These are phyloP conservation scores for Drosophila lacicola DNA, from an alignment of 2,888 invertebrate genomes.

Conservation along the genomic window DNA sequence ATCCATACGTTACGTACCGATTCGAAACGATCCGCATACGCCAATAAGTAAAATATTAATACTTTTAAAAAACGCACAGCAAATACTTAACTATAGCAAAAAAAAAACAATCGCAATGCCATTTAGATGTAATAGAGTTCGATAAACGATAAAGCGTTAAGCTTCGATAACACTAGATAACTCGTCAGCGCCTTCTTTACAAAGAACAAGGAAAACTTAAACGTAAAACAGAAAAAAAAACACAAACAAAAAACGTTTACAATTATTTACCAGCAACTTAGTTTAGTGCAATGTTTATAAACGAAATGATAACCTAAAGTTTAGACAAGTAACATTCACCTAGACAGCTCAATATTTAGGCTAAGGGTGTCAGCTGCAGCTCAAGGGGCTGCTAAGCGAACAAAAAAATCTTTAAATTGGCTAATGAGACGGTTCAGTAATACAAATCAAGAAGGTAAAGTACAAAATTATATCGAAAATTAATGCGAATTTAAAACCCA, in stretches of 20 bases:
- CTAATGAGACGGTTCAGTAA: slow-evolving; percentile 29
- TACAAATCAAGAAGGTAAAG: slow-evolving; percentile 45
- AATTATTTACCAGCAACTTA: slow-evolving; percentile 69
- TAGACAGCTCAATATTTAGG: slow-evolving; percentile 49
- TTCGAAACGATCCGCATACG: slow-evolving; percentile 42
- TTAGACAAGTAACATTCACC: slow-evolving; percentile 35
- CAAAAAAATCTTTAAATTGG: slow-evolving; percentile 21
- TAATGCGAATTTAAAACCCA: not conserved
- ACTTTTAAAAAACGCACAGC: slow-evolving; percentile 63
- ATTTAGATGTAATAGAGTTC: slow-evolving; percentile 37
- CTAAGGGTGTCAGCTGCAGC: slow-evolving; percentile 22
- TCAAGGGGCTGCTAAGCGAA: slow-evolving; percentile 1
- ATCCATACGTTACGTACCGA: slow-evolving; percentile 37
- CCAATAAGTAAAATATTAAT: slow-evolving; percentile 47
- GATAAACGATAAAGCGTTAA: slow-evolving; percentile 21
- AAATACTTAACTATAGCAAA: slow-evolving; percentile 45
- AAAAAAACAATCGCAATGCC: slow-evolving; percentile 46
- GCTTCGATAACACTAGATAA: slow-evolving; percentile 18
- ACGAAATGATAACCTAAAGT: slow-evolving; percentile 35
- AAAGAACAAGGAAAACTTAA: slow-evolving; percentile 30
- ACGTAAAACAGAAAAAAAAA: slow-evolving; percentile 24
- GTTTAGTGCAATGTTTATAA: slow-evolving; percentile 57
- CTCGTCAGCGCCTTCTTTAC: slow-evolving; percentile 64
- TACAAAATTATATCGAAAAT: slow-evolving; percentile 15
- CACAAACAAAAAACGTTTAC: slow-evolving; percentile 27